Percentiles rank a stretch among this genome's conserved stretches.
phyloP scores from a whole-genome alignment of 2,113 vertebrate genomes.

The Campylomormyrus tamandua region DNA sequence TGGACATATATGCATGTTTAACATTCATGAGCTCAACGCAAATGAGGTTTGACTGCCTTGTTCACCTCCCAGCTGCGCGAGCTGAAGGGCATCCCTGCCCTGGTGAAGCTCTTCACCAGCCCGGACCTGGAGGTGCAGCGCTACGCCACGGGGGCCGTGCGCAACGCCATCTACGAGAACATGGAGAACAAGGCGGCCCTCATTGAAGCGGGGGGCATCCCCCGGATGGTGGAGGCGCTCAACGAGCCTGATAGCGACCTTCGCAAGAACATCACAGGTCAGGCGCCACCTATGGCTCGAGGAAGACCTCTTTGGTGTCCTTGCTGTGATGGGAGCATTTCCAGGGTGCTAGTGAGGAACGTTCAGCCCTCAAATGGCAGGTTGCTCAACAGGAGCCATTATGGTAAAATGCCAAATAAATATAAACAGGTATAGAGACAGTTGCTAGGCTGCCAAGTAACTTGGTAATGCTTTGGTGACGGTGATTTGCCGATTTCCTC shows the following conservation, averaged over 20 bases:
- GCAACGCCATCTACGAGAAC: constrained; percentile 91
- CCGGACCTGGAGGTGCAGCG: constrained; percentile 84
- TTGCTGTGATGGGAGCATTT: neutral
- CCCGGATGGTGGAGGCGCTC: constrained; percentile 68
- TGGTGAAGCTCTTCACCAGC: constrained; percentile 85
- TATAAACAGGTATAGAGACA: neutral
- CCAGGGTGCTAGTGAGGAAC: neutral
- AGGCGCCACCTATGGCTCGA: neutral
- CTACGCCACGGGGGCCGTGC: constrained; percentile 79
- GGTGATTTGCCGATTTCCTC: neutral
- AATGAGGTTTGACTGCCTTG: neutral
- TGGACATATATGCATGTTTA: neutral
- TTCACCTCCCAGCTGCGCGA: constrained; percentile 66
- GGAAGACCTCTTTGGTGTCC: neutral
- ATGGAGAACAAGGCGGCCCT: constrained; percentile 78
- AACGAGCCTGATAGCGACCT: constrained; percentile 76
- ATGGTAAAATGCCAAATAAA: neutral
- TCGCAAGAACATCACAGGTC: constrained; percentile 87
- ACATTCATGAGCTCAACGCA: neutral
- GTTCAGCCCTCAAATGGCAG: neutral
- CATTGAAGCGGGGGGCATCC: constrained; percentile 78
- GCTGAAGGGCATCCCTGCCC: constrained; percentile 73
- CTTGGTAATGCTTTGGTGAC: neutral
- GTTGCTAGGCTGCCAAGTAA: neutral
- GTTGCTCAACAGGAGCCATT: neutral